Base-by-base conservation (phyloP, 1,140 invertebrate species). In the Neuroterus valhalla region DNA sequence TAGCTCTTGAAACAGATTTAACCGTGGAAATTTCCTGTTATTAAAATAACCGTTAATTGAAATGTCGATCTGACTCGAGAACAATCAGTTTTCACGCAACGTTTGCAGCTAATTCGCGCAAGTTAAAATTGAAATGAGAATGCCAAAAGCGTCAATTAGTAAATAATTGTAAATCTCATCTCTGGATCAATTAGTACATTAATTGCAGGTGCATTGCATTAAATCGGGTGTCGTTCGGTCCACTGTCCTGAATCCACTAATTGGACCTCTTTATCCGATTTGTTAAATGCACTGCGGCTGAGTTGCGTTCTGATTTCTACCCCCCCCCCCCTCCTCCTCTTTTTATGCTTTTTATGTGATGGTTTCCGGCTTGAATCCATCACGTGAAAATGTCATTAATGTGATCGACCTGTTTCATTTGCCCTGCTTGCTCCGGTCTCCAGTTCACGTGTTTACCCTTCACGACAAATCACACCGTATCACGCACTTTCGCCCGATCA, bases 371-470 rank as follows among this genome's bases (percentile, higher is more conserved):
- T 21, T 42, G 17, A 19, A 4, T 1, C 19, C 77, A 79, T 83
- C 81, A 83, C 81, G 81, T 82, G 80, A 83, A 83, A 83, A 77
- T 77, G 81, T 83, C 81, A 74, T 82, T 83, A 83, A 83, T 82
- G 70, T 76, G 78, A 81, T 78, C 77, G 74, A 77, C 75, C 73
- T 19, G 15, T 75, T 52, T 44, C 23, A 19, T 42, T 23, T 77
- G 48, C 71, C 71, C 75, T 46, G 12, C 68, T 50, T 45, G 23
- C 66, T n/a, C 50, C 75, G 72, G 74, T 78, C 78, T 75, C 45
- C 78, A 76, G 72, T 31, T 14, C 52, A 62, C 23, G 52, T 23
- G 52, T 62, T 62, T 23, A 26, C 78, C 42, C 80, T 80, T 80
- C 67, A 66, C 55, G 71, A 80, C 75, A 83, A 83, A 83, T 83